A percentile compares a stretch with the other conserved stretches of the same genome.
Evolutionary conservation across 2,888 invertebrate genomes (phyloP).

Genomic region (Atherix ibis): DNA sequence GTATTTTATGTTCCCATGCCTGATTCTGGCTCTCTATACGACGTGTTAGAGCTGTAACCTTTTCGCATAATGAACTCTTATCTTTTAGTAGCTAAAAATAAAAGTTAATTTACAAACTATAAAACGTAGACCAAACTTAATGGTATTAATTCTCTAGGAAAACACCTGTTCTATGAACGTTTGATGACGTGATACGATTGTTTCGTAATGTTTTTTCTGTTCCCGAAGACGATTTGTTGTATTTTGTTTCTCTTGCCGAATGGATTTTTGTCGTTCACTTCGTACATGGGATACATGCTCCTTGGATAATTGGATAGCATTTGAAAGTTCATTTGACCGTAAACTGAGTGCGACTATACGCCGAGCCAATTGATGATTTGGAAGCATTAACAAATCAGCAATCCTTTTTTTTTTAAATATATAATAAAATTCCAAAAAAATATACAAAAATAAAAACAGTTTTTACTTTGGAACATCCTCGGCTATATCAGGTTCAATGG

Average conservation of each 20-base stretch:
- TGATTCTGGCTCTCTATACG: constrained; percentile 38
- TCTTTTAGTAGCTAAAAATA: constrained; percentile 51
- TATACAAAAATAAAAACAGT: background rate
- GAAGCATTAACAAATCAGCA: constrained; percentile 30
- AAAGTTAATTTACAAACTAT: too few relatives aligned
- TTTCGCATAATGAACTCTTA: constrained; percentile 58
- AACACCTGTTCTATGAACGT: constrained; percentile 66
- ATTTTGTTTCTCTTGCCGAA: constrained; percentile 30
- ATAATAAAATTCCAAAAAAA: background rate
- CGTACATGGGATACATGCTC: constrained; percentile 29
- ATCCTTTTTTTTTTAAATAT: constrained; percentile 23
- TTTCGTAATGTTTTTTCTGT: constrained; percentile 57
- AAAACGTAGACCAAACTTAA: too few relatives aligned
- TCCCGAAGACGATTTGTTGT: constrained; percentile 35
- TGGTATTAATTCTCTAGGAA: too few relatives aligned
- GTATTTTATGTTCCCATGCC: constrained; percentile 56
- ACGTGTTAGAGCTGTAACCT: constrained; percentile 28
- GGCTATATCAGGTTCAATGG: constrained; percentile 29
- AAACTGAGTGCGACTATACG: constrained; percentile 27
- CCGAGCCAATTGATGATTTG: constrained; percentile 31
- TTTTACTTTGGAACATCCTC: constrained; percentile 32
- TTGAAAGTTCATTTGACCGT: constrained; percentile 31
- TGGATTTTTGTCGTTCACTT: constrained; percentile 28
- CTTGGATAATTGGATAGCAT: constrained; percentile 30
- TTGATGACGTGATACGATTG: constrained; percentile 59